Evolutionary conservation across 2,888 invertebrate species (phyloP).

Genomic region (Corythucha ciliata): DNA sequence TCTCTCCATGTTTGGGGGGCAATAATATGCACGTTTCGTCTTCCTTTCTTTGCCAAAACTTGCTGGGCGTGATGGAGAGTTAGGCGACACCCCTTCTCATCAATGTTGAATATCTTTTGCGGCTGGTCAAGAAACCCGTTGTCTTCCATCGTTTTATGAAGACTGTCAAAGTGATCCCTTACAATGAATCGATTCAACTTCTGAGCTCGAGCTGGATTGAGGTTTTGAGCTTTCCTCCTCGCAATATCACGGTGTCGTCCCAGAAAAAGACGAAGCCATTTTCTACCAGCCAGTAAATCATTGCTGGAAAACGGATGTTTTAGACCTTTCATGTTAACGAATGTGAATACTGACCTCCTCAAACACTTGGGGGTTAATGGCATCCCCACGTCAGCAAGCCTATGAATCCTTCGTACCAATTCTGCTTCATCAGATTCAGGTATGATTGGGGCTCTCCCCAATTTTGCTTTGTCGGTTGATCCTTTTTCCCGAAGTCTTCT

Average conservation of each 20-base stretch:
- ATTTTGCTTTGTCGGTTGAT: no score
- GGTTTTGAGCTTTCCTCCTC: neutral
- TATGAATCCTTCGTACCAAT: no score
- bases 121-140: slow-evolving; percentile 7
- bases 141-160: slow-evolving; percentile 31
- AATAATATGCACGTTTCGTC: no score
- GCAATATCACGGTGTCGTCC: neutral
- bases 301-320: neutral
- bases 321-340: neutral
- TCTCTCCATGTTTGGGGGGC: no score
- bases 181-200: slow-evolving; percentile 29
- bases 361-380: neutral
- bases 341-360: neutral
- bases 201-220: neutral
- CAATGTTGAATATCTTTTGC: neutral
- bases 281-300: neutral
- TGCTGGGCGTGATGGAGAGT: slow-evolving; percentile 37
- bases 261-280: neutral
- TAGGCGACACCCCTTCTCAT: slow-evolving; percentile 25
- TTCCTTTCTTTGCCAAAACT: no score
- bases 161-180: slow-evolving; percentile 34
- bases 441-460: no score
- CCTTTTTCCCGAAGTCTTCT: no score
- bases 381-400: neutral
- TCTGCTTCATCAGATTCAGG: no score